phyloP scores from a whole-genome alignment of 2,113 vertebrate genomes.

The Pachycephala philippinensis region DNA sequence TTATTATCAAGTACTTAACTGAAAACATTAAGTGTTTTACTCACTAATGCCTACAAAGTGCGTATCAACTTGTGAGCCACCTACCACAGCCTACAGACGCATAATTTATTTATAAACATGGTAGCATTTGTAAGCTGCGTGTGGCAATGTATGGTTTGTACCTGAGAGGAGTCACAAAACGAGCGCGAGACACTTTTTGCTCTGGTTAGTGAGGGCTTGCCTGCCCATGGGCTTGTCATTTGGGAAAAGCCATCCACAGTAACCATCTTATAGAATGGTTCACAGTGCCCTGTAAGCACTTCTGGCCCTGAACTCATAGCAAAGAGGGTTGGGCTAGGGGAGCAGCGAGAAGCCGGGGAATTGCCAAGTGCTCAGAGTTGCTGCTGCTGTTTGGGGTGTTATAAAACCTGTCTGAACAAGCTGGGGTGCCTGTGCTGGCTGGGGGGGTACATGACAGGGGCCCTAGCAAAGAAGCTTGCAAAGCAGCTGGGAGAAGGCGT shows the following conservation, averaged over 20 bases:
- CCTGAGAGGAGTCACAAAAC: neutral
- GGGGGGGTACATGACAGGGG: neutral
- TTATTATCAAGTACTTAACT: neutral
- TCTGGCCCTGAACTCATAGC: neutral
- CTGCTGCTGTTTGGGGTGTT: neutral
- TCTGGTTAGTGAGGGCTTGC: neutral
- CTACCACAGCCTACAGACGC: neutral
- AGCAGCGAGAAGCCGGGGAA: neutral
- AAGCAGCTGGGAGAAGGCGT: neutral
- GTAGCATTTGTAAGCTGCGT: rapidly evolving
- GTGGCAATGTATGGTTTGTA: neutral
- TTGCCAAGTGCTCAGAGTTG: neutral
- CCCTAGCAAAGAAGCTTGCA: neutral
- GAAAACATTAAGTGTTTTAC: neutral
- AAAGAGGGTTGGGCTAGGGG: neutral
- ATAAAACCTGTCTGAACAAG: neutral
- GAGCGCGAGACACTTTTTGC: neutral
- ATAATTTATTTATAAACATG: neutral
- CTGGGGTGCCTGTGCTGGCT: neutral
- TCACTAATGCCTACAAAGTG: neutral
- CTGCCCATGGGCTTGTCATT: neutral
- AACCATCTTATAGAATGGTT: too few relatives aligned
- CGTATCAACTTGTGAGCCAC: neutral
- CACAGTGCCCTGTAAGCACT: neutral
- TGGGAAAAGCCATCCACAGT: neutral